phyloP scores from a whole-genome alignment of 2,113 vertebrate genomes.

The Larimichthys polyactis region DNA sequence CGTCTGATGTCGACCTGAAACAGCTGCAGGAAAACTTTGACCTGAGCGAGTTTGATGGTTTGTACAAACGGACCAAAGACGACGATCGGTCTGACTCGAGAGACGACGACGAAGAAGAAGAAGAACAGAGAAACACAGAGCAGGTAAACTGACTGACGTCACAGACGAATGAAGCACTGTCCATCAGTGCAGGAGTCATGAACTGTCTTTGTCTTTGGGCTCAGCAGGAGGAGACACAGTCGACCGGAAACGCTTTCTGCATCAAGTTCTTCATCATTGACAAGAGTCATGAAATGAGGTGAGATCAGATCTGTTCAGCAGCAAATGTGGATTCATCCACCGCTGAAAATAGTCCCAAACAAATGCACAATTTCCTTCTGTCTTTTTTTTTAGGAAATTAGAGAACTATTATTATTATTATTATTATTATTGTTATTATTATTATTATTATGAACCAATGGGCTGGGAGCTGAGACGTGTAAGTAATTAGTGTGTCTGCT shows the following conservation, averaged over 20 bases:
- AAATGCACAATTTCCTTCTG: too few relatives aligned
- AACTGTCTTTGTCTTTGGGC: background rate
- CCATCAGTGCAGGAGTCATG: too few relatives aligned
- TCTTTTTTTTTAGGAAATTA: too few relatives aligned
- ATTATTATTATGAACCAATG: too few relatives aligned
- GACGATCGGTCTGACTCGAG: background rate
- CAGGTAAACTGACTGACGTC: background rate
- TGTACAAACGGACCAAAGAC: slow-evolving; percentile 76
- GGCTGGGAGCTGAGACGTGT: background rate
- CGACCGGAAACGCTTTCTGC: slow-evolving; percentile 79
- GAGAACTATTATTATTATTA: too few relatives aligned
- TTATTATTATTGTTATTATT: too few relatives aligned
- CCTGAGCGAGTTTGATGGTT: slow-evolving; percentile 84
- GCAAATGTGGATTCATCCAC: too few relatives aligned
- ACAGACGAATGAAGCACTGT: too few relatives aligned
- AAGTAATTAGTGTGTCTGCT: background rate
- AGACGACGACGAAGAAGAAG: background rate
- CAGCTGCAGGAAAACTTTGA: slow-evolving; percentile 87
- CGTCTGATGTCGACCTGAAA: slow-evolving; percentile 81
- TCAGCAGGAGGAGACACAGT: slow-evolving; percentile 21
- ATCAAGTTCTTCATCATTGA: slow-evolving; percentile 89
- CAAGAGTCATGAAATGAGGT: slow-evolving; percentile 88
- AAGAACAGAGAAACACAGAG: background rate
- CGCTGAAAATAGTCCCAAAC: too few relatives aligned
- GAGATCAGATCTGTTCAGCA: slow-evolving; percentile 38